Base-by-base conservation (phyloP, 2,797 vertebrate genomes). In the Xenopus petersii region DNA sequence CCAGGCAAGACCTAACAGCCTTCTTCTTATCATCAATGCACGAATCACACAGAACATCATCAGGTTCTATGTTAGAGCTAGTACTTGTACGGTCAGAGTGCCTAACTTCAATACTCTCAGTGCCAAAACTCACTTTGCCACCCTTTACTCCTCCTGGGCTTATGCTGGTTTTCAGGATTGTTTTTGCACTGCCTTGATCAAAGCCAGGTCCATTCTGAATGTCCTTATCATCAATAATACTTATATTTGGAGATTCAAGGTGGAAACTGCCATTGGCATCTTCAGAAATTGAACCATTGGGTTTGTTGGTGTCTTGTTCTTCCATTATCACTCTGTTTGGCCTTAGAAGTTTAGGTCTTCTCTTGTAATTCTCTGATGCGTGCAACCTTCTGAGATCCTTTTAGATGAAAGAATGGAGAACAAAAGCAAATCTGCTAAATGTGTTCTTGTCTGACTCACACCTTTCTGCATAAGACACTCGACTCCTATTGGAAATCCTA, bases 21-120 rank as follows among this genome's bases (percentile, higher is more conserved):
- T 94, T 97, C 81, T 96, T 91, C 89, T 98, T 98, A 88, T 93
- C 96, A 67, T 95, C 95, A 0, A 98, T 89, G 87, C 98, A 99
- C 80, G 98, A 97, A 81, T 99, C 98, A 0, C 98, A 99, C 7
- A 94, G 93, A 26, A 98, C 94, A 17, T 98, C 96, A 83, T 96
- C 94, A 0, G 94, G 56, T 11, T 79, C 77, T 36, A 65, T 74
- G 51, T 33, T 77, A 16, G 77, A 74, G 11, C 77, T 71, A 17
- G n/a, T 12, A 61, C 77, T 79, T 15, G 55, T 42, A 61, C 71
- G 77, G 21, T 46, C 46, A 54, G 71, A 70, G 12, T 67, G 70
- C 5, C 67, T 47, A 54, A 16, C 10, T 74, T 79, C 77, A 46
- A 16, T 13, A 42, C 55, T 58, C 0, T 74, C 71, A 70, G 49